phyloP scores from a whole-genome alignment of 2,888 invertebrate genomes.

The Amiota minor region DNA sequence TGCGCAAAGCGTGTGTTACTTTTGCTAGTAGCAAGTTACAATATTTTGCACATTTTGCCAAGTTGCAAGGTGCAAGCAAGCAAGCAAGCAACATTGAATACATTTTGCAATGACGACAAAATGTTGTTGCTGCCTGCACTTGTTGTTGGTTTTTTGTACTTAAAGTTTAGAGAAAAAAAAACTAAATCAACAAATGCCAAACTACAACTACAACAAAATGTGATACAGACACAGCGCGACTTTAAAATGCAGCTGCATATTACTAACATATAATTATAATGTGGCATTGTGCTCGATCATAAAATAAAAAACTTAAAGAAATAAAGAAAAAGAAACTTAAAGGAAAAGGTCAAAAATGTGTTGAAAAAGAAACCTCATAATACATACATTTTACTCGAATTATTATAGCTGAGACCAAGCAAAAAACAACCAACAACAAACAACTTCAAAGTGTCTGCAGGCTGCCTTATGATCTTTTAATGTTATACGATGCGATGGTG shows the following conservation, averaged over 20 bases:
- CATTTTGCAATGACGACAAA: too few species aligned
- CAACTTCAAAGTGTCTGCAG: neutral
- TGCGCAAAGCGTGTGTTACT: constrained; percentile 4
- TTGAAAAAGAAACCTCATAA: neutral
- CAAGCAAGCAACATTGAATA: neutral
- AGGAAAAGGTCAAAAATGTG: constrained; percentile 30
- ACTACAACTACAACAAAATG: neutral
- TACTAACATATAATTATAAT: constrained; percentile 14
- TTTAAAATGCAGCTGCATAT: constrained; percentile 23
- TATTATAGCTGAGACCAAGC: neutral
- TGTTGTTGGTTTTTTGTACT: constrained; percentile 18
- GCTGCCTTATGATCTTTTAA: neutral
- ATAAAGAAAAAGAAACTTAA: neutral
- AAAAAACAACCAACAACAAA: neutral
- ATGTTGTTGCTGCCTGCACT: constrained; percentile 18
- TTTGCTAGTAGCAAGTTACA: neutral
- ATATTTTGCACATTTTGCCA: neutral
- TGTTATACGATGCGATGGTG: neutral
- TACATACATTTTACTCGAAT: neutral
- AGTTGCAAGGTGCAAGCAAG: constrained; percentile 19
- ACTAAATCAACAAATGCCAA: constrained; percentile 24
- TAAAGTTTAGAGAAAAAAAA: neutral
- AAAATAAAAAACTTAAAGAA: neutral
- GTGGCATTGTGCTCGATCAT: neutral
- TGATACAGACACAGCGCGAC: neutral